Evolutionary conservation across 2,113 vertebrate genomes (phyloP).

Genomic region (Xiphophorus hellerii): DNA sequence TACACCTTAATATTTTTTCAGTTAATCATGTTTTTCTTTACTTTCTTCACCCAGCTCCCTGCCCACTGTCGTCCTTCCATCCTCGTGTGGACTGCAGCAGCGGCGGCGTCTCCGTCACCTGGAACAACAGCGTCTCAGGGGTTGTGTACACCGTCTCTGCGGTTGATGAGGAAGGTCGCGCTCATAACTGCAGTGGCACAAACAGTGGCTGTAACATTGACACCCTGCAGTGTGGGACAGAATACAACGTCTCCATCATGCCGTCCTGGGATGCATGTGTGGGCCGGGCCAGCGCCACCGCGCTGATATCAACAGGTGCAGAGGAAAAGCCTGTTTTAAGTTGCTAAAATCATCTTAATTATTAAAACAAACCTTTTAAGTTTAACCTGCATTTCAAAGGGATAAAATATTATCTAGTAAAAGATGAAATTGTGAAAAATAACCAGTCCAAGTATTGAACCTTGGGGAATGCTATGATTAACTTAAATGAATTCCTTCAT

Average conservation of each 20-base stretch:
- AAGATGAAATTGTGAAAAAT: not conserved
- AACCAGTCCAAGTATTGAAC: not conserved
- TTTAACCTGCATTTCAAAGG: not conserved
- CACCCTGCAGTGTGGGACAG: slow-evolving; percentile 66
- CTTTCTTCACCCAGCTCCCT: slow-evolving; percentile 70
- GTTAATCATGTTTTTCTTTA: not conserved
- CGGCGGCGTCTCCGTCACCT: slow-evolving; percentile 64
- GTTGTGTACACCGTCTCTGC: slow-evolving; percentile 63
- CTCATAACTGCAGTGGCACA: slow-evolving; percentile 61
- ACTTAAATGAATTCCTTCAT: no score
- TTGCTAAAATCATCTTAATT: no score
- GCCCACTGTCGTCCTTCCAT: slow-evolving; percentile 55
- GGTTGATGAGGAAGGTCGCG: not conserved
- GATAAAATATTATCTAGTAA: not conserved
- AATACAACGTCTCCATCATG: slow-evolving; percentile 74
- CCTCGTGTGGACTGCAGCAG: slow-evolving; percentile 65
- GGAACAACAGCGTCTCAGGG: slow-evolving; percentile 54
- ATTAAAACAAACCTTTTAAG: not conserved
- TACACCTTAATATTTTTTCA: not conserved
- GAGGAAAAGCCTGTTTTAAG: not conserved
- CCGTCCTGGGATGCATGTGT: slow-evolving; percentile 63
- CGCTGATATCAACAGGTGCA: slow-evolving; percentile 68
- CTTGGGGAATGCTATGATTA: no score
- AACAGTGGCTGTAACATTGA: slow-evolving; percentile 55
- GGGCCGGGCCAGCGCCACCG: slow-evolving; percentile 59